phyloP scores from a whole-genome alignment of 2,113 vertebrate species.

The Myiopsitta monachus region DNA sequence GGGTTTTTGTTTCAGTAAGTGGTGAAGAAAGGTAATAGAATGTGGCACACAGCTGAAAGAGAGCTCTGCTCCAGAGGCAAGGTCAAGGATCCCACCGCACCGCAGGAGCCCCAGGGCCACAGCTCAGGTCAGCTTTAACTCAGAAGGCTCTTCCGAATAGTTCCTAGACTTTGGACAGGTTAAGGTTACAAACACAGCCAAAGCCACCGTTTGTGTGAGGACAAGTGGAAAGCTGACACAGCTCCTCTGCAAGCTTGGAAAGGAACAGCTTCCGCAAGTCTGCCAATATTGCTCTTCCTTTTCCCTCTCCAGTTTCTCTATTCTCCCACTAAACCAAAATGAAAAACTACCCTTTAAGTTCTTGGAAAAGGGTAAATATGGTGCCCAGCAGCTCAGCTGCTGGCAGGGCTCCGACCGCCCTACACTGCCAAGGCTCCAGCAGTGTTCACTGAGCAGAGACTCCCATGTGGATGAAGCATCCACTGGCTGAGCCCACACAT shows the following conservation, averaged over 20 bases:
- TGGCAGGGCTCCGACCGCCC: neutral
- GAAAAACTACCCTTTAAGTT: neutral
- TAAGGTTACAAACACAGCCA: neutral
- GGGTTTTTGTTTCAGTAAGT: neutral
- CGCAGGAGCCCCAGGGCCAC: neutral
- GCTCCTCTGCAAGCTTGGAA: neutral
- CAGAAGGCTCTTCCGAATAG: neutral
- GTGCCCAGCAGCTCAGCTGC: rapidly evolving
- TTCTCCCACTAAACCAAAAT: neutral
- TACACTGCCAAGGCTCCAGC: rapidly evolving
- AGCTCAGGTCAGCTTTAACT: rapidly evolving
- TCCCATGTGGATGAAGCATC: neutral
- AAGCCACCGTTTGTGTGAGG: neutral
- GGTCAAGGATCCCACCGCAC: neutral
- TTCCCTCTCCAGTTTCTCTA: neutral
- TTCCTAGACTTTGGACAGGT: neutral
- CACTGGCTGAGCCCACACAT: neutral
- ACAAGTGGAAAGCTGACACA: neutral
- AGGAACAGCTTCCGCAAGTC: neutral
- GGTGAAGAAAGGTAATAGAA: rapidly evolving
- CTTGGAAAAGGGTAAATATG: rapidly evolving
- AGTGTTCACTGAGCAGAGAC: neutral
- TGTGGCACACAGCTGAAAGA: neutral
- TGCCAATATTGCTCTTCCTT: neutral
- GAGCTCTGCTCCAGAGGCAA: neutral